These are phyloP conservation scores for Philopedon plagiatum DNA, from an alignment of 2,888 invertebrate genomes.

Conservation along the genomic window DNA sequence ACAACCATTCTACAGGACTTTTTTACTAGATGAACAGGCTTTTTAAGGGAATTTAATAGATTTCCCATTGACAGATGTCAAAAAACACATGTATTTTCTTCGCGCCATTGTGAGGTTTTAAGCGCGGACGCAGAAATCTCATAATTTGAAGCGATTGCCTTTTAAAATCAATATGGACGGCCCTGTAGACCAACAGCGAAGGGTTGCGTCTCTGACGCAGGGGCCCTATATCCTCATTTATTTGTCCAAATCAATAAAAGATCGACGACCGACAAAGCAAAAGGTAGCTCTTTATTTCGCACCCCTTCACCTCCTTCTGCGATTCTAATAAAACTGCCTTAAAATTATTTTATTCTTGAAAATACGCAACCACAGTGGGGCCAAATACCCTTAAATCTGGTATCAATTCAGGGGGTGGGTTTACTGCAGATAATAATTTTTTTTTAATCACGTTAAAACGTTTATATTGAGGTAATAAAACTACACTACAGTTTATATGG, in stretches of 20 bases:
- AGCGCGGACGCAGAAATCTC: conserved; percentile 51
- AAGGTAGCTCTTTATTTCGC: conserved; percentile 7
- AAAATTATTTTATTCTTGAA: neutral
- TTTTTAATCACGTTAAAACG: no score
- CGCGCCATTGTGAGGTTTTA: conserved; percentile 62
- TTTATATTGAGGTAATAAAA: no score
- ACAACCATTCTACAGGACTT: conserved; percentile 11
- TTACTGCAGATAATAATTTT: no score
- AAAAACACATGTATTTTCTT: conserved; percentile 63
- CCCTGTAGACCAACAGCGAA: conserved; percentile 32
- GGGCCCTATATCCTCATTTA: conserved; percentile 54
- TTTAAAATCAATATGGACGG: conserved; percentile 59
- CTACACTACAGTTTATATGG: no score
- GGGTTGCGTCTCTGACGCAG: conserved; percentile 57
- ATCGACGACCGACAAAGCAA: conserved; percentile 17
- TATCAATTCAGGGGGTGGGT: no score
- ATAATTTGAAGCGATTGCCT: conserved; percentile 50
- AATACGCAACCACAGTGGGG: no score
- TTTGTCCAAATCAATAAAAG: conserved; percentile 55
- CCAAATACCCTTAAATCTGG: no score
- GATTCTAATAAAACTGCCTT: neutral
- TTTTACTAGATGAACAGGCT: conserved; percentile 15
- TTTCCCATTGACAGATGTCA: conserved; percentile 63
- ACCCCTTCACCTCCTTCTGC: conserved; percentile 3
- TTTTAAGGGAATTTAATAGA: conserved; percentile 40